Percentiles rank a stretch among this genome's conserved stretches.
phyloP scores from a whole-genome alignment of 64 coral and sea anemone species.

The Porites lutea region DNA sequence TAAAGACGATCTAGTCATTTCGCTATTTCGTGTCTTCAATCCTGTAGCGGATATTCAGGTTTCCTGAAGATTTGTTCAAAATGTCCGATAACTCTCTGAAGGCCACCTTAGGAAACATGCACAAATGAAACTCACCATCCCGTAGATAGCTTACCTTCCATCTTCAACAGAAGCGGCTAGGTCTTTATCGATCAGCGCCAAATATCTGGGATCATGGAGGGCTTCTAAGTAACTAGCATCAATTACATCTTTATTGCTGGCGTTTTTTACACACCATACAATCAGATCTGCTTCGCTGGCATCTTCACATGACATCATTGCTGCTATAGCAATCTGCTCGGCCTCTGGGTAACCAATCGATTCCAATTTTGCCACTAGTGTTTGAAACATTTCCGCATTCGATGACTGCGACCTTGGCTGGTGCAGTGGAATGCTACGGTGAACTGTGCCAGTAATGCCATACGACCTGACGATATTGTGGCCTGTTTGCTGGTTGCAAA shows the following conservation, averaged over 20 bases:
- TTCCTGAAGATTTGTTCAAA: too few relatives aligned
- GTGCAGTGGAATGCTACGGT: not conserved
- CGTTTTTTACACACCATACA: slow-evolving; percentile 61
- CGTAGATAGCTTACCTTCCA: slow-evolving; percentile 6
- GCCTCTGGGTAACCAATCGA: not conserved
- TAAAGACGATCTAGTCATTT: too few relatives aligned
- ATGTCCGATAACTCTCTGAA: too few relatives aligned
- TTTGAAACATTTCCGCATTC: not conserved
- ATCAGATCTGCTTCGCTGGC: slow-evolving; percentile 52
- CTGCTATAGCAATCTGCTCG: slow-evolving; percentile 50
- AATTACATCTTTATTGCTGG: slow-evolving; percentile 17
- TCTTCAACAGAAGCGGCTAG: not conserved
- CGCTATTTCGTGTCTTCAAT: too few relatives aligned
- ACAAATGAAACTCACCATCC: too few relatives aligned
- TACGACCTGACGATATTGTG: not conserved
- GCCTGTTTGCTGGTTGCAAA: not conserved
- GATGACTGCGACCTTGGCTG: not conserved
- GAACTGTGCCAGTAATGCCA: not conserved
- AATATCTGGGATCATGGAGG: slow-evolving; percentile 26
- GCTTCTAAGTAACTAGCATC: slow-evolving; percentile 7
- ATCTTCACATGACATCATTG: slow-evolving; percentile 42
- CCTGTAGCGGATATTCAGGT: too few relatives aligned
- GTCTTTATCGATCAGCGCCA: not conserved
- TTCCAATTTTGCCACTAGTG: slow-evolving; percentile 22
- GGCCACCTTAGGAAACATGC: too few relatives aligned